Conservation (phyloP, 1,140 invertebrate species). For the Polypedilum pembai region DNA sequence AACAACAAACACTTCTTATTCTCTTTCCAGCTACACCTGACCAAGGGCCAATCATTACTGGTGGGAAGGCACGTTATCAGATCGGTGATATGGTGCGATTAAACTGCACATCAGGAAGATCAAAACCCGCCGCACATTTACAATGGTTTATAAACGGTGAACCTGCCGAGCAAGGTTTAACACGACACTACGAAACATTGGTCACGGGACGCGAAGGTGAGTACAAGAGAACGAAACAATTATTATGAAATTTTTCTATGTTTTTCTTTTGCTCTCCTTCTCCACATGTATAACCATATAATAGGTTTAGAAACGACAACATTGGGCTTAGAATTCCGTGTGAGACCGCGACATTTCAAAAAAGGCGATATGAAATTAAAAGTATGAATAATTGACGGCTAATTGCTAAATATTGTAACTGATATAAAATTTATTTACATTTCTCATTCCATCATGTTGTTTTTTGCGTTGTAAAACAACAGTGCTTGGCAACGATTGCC, state of each 20-base stretch:
- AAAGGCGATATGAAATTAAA: slow-evolving; percentile 77
- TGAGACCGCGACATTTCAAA: slow-evolving; percentile 66
- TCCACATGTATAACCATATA: background rate
- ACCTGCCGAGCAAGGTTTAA: slow-evolving; percentile 51
- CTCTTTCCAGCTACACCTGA: slow-evolving; percentile 63
- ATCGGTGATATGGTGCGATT: slow-evolving; percentile 71
- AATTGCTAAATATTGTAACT: slow-evolving; percentile 5
- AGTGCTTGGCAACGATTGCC: slow-evolving; percentile 76
- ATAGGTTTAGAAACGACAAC: slow-evolving; percentile 58
- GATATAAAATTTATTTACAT: slow-evolving; percentile 8
- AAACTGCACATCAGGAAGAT: slow-evolving; percentile 74
- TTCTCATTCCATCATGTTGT: slow-evolving; percentile 23
- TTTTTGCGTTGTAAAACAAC: slow-evolving; percentile 30
- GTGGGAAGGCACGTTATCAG: slow-evolving; percentile 69
- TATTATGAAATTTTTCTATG: background rate
- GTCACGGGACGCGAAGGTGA: slow-evolving; percentile 38
- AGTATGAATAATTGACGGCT: slow-evolving; percentile 38
- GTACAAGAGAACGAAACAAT: slow-evolving; percentile 30
- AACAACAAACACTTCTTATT: slow-evolving; percentile 24
- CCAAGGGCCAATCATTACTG: slow-evolving; percentile 72
- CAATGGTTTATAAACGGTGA: slow-evolving; percentile 84
- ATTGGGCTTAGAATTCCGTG: slow-evolving; percentile 64
- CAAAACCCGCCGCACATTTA: slow-evolving; percentile 73
- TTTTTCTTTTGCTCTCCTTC: background rate
- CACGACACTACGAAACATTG: slow-evolving; percentile 39